Evolutionary conservation across 2,797 vertebrate species (phyloP), one percentile per base, ranked within the genome.

Genomic region (Hafferia zeledoni): DNA sequence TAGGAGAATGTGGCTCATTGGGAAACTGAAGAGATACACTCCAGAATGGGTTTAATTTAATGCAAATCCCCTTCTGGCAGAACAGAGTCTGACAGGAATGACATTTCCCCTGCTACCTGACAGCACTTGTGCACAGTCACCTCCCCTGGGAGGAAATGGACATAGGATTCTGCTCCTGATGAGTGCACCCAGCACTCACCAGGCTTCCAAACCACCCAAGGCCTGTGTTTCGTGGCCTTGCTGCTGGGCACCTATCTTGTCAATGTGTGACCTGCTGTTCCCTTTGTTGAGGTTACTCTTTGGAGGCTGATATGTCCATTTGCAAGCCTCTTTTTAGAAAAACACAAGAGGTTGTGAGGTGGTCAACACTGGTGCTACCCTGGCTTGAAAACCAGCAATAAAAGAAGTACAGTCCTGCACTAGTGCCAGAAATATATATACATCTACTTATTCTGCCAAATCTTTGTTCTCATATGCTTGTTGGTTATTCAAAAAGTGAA

Each of bases 101-200:
- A 47, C 0, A 0, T 52, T 10, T 49, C 3, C 16, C 0, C 1
- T 67, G n/a, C n/a, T 83, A 0, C 25, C 37, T 63, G 41, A 70
- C 72, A 69, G 33, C 20, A 10, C 28, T 81, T 44, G 35, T n/a
- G 25, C 8, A 3, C 0, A 0, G 79, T 64, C 14, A 11, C 17
- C 20, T 68, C 1, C 15, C 5, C 35, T 60, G 13, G 23, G 60
- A 83, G 57, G 37, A 50, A 18, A 10, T 19, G 9, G 23, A 60
- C 12, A 2, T 16, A 46, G 30, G 1, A 1, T 56, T 13, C 43
- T 70, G 46, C 18, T 82, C 47, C 15, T 56, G 17, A 22, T 13
- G 31, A 43, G 33, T 24, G 13, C 35, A 61, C 57, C 57, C 31
- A 61, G 55, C 46, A 16, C 53, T 75, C 13, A 4, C 9, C 3